These are phyloP conservation scores for Thermophis baileyi DNA, from an alignment of 2,113 vertebrate species.

Conservation along the genomic window DNA sequence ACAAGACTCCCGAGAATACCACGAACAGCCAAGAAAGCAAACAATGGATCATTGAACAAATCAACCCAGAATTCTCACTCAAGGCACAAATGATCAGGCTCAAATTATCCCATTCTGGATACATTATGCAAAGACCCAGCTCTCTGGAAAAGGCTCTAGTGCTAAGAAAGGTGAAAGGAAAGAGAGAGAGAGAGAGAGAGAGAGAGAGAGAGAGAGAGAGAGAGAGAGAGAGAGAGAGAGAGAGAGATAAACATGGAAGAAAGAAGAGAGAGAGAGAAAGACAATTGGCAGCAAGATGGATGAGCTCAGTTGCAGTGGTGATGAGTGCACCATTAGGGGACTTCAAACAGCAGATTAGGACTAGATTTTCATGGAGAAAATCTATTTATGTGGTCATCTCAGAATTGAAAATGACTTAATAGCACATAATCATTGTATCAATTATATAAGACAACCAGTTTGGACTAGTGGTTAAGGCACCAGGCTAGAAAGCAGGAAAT, in stretches of 20 bases:
- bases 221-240: no score
- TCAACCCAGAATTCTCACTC: background rate
- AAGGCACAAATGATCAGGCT: background rate
- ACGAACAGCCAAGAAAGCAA: background rate
- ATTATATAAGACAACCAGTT: background rate
- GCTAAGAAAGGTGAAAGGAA: background rate
- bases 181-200: background rate
- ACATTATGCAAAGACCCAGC: background rate
- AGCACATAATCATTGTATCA: background rate
- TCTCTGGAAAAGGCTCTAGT: background rate
- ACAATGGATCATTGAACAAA: background rate
- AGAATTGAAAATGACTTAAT: background rate
- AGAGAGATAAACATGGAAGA: no score
- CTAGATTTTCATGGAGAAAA: background rate
- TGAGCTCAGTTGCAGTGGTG: background rate
- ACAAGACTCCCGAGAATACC: background rate
- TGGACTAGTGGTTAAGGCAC: no score
- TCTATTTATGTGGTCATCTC: background rate
- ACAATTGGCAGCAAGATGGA: background rate
- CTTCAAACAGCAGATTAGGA: background rate
- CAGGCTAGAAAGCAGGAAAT: no score
- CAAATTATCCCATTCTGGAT: background rate
- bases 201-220: background rate
- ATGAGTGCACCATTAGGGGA: background rate
- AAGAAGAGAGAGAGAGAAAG: background rate